These are phyloP conservation scores for Spatula versicolor DNA, from an alignment of 2,797 vertebrate species.

Conservation along the genomic window DNA sequence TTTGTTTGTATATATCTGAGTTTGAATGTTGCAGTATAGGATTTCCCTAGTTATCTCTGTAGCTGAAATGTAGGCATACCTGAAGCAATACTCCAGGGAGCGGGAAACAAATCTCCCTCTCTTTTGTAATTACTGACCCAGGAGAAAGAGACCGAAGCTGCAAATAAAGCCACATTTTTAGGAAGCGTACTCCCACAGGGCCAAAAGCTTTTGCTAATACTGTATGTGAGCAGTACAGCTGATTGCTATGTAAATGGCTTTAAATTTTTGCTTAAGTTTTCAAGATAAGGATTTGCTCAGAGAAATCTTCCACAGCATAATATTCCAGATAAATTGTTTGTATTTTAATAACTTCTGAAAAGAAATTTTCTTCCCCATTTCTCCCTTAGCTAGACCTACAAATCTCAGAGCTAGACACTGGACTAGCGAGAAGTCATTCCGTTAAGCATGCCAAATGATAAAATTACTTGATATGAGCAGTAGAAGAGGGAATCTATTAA, in stretches of 20 bases:
- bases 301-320: background rate
- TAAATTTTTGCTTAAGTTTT: background rate
- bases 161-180: background rate
- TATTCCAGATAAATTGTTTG: background rate
- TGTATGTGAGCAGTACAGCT: background rate
- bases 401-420: background rate
- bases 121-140: background rate
- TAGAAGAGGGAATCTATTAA: background rate
- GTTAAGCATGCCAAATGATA: background rate
- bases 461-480: background rate
- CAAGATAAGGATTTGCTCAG: background rate
- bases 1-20: background rate
- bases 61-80: background rate
- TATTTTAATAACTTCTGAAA: background rate
- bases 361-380: background rate
- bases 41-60: background rate
- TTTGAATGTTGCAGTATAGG: background rate
- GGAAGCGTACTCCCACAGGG: background rate
- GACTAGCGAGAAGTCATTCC: background rate
- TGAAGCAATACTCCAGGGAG: background rate
- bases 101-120: background rate
- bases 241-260: background rate
- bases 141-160: background rate
- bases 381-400: background rate
- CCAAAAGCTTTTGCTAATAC: background rate